Evolutionary conservation across 2,113 vertebrate species (phyloP).

Genomic region (Hiodon tergisus): DNA sequence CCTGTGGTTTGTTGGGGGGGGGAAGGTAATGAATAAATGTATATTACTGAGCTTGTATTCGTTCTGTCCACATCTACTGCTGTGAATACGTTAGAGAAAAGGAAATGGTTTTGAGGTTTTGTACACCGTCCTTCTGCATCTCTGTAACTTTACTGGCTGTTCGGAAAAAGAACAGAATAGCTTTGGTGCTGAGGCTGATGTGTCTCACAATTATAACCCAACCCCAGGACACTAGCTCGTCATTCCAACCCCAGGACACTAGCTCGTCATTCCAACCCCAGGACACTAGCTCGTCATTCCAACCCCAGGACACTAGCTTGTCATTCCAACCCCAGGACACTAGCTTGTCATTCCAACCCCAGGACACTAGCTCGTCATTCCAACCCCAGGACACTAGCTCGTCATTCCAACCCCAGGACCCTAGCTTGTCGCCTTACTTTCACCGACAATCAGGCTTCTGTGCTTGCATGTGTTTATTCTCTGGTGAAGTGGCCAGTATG

Average conservation of each 20-base stretch:
- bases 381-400: no score
- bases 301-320: no score
- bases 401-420: no score
- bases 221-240: constrained; percentile 41
- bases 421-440: no score
- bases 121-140: constrained; percentile 61
- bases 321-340: no score
- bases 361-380: no score
- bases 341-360: no score
- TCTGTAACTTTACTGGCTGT: constrained; percentile 74
- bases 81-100: constrained; percentile 56
- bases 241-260: no score
- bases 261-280: no score
- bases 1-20: constrained; percentile 52
- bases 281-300: no score
- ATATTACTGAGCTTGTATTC: constrained; percentile 87
- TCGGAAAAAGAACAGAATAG: no score
- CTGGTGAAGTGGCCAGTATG: constrained; percentile 12
- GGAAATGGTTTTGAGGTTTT: constrained; percentile 1
- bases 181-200: no score
- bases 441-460: constrained; percentile 52
- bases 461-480: constrained; percentile 30
- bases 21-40: constrained; percentile 72
- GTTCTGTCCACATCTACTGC: constrained; percentile 85
- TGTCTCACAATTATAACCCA: constrained; percentile 39